A percentile compares a stretch with the other conserved stretches of the same genome.
Evolutionary conservation across 2,797 vertebrate species (phyloP).

Genomic region (Toxotes lorentzi): DNA sequence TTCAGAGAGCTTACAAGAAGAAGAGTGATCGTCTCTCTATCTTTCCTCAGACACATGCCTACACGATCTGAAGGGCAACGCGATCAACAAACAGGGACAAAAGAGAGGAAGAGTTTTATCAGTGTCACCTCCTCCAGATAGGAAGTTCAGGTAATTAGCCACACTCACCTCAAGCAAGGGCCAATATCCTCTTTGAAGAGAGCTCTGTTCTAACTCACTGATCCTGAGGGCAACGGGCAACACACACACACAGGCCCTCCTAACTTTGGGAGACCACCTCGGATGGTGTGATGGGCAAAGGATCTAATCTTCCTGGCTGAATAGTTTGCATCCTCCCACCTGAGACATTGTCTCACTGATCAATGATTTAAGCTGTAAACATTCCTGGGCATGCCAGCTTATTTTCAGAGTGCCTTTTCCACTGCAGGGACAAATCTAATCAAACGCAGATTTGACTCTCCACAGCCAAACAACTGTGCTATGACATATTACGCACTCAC

Average conservation of each 20-base stretch:
- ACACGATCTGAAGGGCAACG: slow-evolving; percentile 38
- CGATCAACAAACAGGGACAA: slow-evolving; percentile 56
- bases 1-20: slow-evolving; percentile 21
- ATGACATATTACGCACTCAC: slow-evolving; percentile 29
- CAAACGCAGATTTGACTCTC: slow-evolving; percentile 33
- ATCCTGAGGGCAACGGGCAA: slow-evolving; percentile 51
- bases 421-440: slow-evolving; percentile 45
- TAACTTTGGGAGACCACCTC: slow-evolving; percentile 65
- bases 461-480: slow-evolving; percentile 26
- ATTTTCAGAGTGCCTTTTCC: slow-evolving; percentile 12
- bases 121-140: slow-evolving; percentile 83
- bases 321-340: slow-evolving; percentile 69
- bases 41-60: slow-evolving; percentile 21
- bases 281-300: slow-evolving; percentile 57
- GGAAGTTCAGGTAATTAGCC: slow-evolving; percentile 85
- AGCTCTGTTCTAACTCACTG: slow-evolving; percentile 87
- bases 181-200: slow-evolving; percentile 81
- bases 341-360: slow-evolving; percentile 62
- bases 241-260: slow-evolving; percentile 42
- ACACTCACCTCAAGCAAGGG: slow-evolving; percentile 73
- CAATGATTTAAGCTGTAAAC: slow-evolving; percentile 57
- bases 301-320: slow-evolving; percentile 69
- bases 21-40: slow-evolving; percentile 28
- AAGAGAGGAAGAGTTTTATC: slow-evolving; percentile 80
- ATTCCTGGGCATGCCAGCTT: slow-evolving; percentile 38